Percentiles rank a stretch among this genome's conserved stretches.
phyloP scores from a whole-genome alignment of 2,797 vertebrate genomes.

The Lepus oiostolus region DNA sequence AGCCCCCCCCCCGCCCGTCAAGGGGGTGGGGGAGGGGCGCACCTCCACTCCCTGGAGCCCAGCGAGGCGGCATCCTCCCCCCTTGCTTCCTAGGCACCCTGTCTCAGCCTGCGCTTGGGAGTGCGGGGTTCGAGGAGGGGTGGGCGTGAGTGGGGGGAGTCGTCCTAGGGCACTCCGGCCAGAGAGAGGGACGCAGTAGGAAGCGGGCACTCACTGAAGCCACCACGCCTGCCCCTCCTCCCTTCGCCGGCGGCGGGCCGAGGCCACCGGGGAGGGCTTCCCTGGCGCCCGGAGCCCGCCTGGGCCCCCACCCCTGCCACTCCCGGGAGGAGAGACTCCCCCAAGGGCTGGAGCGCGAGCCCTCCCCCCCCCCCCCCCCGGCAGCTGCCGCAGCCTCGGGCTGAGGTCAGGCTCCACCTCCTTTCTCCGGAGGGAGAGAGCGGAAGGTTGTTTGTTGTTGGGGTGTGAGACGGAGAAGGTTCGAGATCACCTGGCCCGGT shows the following conservation, averaged over 20 bases:
- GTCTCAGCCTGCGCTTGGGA: conserved; percentile 23
- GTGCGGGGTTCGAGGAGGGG: conserved; percentile 2
- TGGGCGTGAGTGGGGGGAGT: conserved; percentile 1
- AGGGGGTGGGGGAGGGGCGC: conserved; percentile 81
- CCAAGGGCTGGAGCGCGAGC: conserved; percentile 40
- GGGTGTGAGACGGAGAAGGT: conserved; percentile 82
- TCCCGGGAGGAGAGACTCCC: conserved; percentile 68
- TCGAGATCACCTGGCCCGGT: conserved; percentile 83
- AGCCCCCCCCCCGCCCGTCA: conserved; percentile 1
- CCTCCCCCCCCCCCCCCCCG: not conserved
- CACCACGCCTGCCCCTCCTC: conserved; percentile 62
- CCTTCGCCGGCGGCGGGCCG: conserved; percentile 35
- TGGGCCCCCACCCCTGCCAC: conserved; percentile 58
- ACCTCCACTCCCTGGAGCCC: conserved; percentile 49
- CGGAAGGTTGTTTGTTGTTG: conserved; percentile 81
- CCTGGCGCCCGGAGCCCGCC: not conserved
- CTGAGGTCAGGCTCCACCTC: conserved; percentile 82
- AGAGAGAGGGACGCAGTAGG: conserved; percentile 37
- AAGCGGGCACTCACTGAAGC: conserved; percentile 52
- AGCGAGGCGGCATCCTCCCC: conserved; percentile 48
- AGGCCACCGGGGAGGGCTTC: not conserved
- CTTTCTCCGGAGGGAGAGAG: conserved; percentile 77
- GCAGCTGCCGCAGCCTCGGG: conserved; percentile 79
- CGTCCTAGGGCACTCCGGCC: conserved; percentile 46
- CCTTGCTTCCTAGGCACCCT: not conserved